Conservation (phyloP, 2,113 vertebrate species). For the Lophochroa leadbeateri region DNA sequence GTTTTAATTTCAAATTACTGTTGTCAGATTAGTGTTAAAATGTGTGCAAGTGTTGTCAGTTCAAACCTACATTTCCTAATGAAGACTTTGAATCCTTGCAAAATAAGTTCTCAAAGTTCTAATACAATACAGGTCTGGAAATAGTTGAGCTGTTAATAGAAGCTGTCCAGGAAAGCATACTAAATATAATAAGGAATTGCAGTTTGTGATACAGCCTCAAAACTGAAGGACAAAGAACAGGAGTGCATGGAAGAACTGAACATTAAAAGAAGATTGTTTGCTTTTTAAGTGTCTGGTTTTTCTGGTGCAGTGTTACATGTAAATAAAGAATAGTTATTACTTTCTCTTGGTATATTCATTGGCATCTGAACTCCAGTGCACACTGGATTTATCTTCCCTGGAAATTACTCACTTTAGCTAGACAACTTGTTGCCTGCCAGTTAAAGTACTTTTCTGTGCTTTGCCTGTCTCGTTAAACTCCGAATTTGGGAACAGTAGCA, state of each 20-base stretch:
- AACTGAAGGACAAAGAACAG: not conserved
- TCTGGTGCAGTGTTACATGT: not conserved
- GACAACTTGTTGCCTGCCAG: not conserved
- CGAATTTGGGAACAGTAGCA: not conserved
- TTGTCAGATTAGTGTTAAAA: not conserved
- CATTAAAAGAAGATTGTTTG: not conserved
- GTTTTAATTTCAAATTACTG: not conserved
- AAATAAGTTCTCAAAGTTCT: not conserved
- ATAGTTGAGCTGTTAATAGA: not conserved
- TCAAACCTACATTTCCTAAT: not conserved
- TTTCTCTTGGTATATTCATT: not conserved
- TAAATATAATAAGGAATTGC: not conserved
- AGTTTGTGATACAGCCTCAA: not conserved
- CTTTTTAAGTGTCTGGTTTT: not conserved
- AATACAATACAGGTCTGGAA: not conserved
- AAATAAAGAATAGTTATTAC: not conserved
- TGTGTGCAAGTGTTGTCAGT: not conserved
- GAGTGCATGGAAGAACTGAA: not conserved
- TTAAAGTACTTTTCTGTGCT: not conserved
- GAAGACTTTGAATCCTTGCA: not conserved
- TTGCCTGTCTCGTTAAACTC: not conserved
- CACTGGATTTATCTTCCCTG: not conserved
- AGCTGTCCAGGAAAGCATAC: not conserved
- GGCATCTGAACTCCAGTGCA: not conserved
- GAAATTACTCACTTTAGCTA: not conserved